Percentiles rank a stretch among this genome's conserved stretches.
Conservation (phyloP, 2,113 vertebrate genomes). For the Podarcis raffonei region DNA sequence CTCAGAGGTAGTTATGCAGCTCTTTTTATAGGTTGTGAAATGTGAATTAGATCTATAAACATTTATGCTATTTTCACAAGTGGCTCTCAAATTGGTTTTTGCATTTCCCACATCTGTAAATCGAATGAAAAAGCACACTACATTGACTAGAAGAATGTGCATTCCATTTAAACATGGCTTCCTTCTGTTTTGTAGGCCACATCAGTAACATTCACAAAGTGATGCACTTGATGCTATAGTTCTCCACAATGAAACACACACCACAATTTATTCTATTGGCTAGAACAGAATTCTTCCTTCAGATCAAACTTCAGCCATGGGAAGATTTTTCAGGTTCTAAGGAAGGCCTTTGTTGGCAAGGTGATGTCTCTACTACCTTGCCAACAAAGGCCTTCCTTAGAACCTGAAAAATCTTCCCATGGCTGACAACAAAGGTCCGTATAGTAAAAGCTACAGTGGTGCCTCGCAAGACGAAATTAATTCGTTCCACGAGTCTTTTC, state of each 20-base stretch:
- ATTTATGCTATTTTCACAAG: conserved; percentile 1
- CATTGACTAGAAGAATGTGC: not conserved
- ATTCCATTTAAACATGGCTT: not conserved
- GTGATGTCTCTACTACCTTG: too few relatives aligned
- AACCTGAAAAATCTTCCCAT: too few relatives aligned
- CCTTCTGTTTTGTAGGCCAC: not conserved
- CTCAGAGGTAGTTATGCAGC: not conserved
- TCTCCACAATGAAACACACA: not conserved
- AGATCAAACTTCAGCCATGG: not conserved
- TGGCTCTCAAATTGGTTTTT: conserved; percentile 1
- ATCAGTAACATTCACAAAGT: not conserved
- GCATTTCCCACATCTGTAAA: conserved; percentile 10
- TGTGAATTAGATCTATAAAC: not conserved
- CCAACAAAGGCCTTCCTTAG: too few relatives aligned
- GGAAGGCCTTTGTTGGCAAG: too few relatives aligned
- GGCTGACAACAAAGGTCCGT: too few relatives aligned
- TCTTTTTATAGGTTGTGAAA: not conserved
- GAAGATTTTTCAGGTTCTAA: too few relatives aligned
- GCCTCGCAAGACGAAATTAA: too few relatives aligned
- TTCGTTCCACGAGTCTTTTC: too few relatives aligned
- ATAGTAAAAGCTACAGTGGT: too few relatives aligned
- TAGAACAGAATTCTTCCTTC: not conserved
- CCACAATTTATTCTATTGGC: too few relatives aligned
- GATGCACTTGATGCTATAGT: too few relatives aligned
- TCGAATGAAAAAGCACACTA: not conserved